Percentiles rank a stretch among this genome's conserved stretches.
Evolutionary conservation across 2,113 vertebrate species (phyloP).

Genomic region (Dunckerocampus dactyliophorus): DNA sequence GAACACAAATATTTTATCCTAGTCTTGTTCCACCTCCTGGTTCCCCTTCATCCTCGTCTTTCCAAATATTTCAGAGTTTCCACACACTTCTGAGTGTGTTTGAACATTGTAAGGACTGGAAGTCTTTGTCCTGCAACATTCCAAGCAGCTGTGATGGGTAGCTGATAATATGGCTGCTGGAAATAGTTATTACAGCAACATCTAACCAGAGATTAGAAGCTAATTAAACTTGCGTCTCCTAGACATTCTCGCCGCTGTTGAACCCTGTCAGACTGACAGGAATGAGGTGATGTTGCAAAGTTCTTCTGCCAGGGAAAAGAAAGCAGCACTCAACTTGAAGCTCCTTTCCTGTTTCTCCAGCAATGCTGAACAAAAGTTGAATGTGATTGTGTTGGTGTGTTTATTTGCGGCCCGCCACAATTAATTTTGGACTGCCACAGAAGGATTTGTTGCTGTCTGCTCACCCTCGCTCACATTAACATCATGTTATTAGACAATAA

Average conservation of each 20-base stretch:
- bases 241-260: not conserved
- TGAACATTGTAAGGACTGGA: not conserved
- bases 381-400: no score
- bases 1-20: not conserved
- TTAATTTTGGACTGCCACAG: no score
- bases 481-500: no score
- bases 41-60: not conserved
- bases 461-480: no score
- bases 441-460: no score
- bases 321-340: not conserved
- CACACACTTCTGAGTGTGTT: slow-evolving; percentile 2
- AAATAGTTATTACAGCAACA: slow-evolving; percentile 39
- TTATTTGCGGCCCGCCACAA: no score
- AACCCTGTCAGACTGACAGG: slow-evolving; percentile 22
- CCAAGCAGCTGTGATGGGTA: slow-evolving; percentile 23
- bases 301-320: slow-evolving; percentile 5
- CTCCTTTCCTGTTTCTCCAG: no score
- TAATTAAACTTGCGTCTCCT: slow-evolving; percentile 54
- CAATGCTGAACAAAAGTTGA: no score
- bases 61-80: not conserved
- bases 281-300: slow-evolving; percentile 22
- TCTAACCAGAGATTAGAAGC: slow-evolving; percentile 47
- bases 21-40: not conserved
- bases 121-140: slow-evolving; percentile 4
- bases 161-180: slow-evolving; percentile 27